Conservation (phyloP, 2,113 vertebrate genomes). For the Pollachius pollachius region DNA sequence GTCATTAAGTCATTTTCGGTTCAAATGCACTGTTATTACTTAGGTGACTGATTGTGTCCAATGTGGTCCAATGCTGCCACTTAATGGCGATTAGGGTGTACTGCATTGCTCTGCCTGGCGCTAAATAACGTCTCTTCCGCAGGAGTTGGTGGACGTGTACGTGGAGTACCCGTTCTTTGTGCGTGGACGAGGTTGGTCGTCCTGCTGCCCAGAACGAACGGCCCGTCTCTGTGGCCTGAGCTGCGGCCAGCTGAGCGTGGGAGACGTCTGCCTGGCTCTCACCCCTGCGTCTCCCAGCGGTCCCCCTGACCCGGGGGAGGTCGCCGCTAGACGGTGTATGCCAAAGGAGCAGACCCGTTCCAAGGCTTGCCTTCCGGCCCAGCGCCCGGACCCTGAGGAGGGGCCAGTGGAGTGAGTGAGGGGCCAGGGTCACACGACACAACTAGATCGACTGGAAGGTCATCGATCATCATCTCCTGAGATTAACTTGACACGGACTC, state of each 20-base stretch:
- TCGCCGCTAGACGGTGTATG: constrained; percentile 2
- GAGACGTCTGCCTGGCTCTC: constrained; percentile 75
- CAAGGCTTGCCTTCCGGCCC: neutral
- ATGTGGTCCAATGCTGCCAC: neutral
- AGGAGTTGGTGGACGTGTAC: constrained; percentile 75
- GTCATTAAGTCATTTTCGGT: neutral
- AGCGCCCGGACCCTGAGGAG: neutral
- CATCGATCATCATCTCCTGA: no score
- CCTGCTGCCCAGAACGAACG: constrained; percentile 73
- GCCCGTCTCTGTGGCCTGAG: constrained; percentile 67
- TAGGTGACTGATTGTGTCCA: neutral
- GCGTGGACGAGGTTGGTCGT: constrained; percentile 73
- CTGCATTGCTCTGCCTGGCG: constrained; percentile 12
- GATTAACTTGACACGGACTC: no score
- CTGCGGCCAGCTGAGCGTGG: constrained; percentile 72
- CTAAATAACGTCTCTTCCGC: constrained; percentile 11
- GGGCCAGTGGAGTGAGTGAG: constrained; percentile 2
- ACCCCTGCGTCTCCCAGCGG: constrained; percentile 49
- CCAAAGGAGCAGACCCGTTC: neutral
- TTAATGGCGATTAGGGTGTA: constrained; percentile 13
- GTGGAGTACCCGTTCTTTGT: constrained; percentile 77
- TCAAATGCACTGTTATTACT: neutral
- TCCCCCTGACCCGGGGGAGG: constrained; percentile 7
- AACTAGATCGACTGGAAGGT: no score
- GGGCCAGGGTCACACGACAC: no score